Conservation (phyloP, 2,113 vertebrate species). For the Dicrurus megarhynchus region DNA sequence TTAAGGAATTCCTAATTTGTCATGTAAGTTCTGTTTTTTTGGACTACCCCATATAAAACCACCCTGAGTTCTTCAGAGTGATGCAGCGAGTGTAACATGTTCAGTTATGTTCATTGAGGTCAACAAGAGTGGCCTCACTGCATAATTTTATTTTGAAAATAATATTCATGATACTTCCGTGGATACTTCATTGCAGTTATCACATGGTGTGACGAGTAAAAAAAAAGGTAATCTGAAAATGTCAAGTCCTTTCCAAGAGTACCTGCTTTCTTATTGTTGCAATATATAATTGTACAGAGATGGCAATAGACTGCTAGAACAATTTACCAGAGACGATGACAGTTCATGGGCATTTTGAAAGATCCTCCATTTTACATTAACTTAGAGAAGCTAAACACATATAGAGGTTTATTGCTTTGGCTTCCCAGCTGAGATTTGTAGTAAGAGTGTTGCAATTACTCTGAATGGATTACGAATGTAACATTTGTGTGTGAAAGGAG, state of each 20-base stretch:
- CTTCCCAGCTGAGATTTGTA: background rate
- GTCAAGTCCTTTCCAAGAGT: background rate
- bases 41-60: background rate
- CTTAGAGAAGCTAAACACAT: background rate
- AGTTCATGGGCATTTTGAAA: background rate
- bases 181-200: background rate
- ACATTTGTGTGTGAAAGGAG: background rate
- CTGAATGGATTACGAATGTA: background rate
- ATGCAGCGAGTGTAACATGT: background rate
- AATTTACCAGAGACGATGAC: background rate
- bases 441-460: background rate
- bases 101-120: background rate
- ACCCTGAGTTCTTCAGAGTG: background rate
- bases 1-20: background rate
- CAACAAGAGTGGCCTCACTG: background rate
- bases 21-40: background rate
- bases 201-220: background rate
- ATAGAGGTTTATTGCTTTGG: background rate
- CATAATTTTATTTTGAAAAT: background rate
- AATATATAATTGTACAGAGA: background rate
- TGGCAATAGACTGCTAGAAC: background rate
- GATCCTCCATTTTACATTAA: background rate
- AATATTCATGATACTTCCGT: background rate
- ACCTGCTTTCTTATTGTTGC: background rate
- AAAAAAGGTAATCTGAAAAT: background rate